Conservation (phyloP, 1,140 invertebrate species). For the Drosophila punjabiensis region DNA sequence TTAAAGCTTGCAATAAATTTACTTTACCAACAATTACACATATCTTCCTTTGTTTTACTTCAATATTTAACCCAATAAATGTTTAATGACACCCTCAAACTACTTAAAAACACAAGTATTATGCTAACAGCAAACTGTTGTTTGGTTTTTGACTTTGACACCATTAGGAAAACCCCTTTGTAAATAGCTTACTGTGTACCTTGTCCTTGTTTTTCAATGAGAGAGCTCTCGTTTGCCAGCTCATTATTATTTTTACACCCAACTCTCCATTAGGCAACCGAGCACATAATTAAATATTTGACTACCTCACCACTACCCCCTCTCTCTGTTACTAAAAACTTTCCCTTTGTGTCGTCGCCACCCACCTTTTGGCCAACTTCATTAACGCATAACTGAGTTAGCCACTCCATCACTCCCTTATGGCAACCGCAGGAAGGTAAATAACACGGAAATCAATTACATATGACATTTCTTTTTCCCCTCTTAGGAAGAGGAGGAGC, state of each 20-base stretch:
- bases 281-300: constrained; percentile 49
- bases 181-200: neutral
- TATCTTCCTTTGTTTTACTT: too few relatives aligned
- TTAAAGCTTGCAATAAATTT: too few relatives aligned
- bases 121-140: neutral
- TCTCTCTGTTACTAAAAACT: constrained; percentile 1
- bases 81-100: neutral
- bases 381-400: constrained; percentile 67
- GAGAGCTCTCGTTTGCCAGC: neutral
- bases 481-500: neutral
- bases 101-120: too few relatives aligned
- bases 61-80: neutral
- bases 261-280: constrained; percentile 13
- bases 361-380: constrained; percentile 42
- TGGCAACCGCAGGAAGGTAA: constrained; percentile 47
- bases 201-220: neutral
- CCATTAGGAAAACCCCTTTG: neutral
- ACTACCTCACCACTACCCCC: neutral
- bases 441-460: constrained; percentile 74
- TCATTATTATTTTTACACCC: constrained; percentile 11
- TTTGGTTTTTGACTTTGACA: neutral
- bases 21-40: too few relatives aligned
- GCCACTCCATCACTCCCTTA: neutral
- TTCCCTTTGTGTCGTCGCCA: constrained; percentile 43
- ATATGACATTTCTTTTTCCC: constrained; percentile 58